Evolutionary conservation across 2,888 invertebrate species (phyloP), one percentile per base, ranked within the genome.

Genomic region (Dryobotodes eremita): DNA sequence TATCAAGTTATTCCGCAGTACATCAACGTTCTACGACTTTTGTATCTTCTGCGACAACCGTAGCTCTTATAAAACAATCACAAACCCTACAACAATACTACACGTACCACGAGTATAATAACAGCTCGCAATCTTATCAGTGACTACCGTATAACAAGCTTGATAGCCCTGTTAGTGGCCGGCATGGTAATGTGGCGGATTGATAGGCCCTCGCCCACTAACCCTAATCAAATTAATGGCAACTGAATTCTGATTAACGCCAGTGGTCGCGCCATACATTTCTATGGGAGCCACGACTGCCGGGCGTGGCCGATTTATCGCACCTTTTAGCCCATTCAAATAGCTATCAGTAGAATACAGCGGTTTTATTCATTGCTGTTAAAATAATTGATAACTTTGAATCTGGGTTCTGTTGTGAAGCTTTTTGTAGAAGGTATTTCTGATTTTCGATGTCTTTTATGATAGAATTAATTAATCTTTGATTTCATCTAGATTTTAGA

Each of bases 221-320:
- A 97, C 97, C 97, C 96, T 96, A 97, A 97, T 97, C 96, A 97
- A 96, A 97, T 96, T 96, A 96, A 97, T 96, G 95, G 95, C 94
- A 93, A 93, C 95, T 94, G 94, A 94, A 94, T 96, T 93, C 95
- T 97, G 97, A 97, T 97, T 97, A 97, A 96, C 96, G 93, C 94
- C 91, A 89, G 90, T 89, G 90, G 89, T 90, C 89, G 89, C 89
- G 91, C 92, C 91, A 95, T 95, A 95, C 94, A 95, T 96, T 96
- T 95, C 94, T 95, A 95, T 93, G 94, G 93, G 71, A 79, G 86
- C 85, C 88, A 87, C 80, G 83, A 71, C 73, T 73, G 79, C 79
- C 79, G 86, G 93, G 94, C 85, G 94, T 89, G 96, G 92, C 95
- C 94, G 94, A 96, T 96, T 97, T 96, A 96, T 96, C 90, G 94